Conservation (phyloP, 2,797 vertebrate species). For the Mormyrus proboscirostris region DNA sequence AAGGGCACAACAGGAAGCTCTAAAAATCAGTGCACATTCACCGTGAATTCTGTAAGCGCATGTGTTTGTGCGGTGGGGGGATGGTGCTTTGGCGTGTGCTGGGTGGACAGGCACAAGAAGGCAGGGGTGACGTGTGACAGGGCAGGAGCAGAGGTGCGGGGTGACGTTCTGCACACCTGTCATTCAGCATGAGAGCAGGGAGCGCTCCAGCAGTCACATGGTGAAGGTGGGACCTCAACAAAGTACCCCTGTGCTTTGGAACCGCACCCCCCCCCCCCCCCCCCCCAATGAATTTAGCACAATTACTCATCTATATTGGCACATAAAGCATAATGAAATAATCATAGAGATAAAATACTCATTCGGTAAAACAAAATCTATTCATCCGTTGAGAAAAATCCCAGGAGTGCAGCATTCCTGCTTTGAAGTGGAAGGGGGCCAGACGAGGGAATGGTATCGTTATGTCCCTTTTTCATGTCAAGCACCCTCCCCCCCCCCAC, state of each 20-base stretch:
- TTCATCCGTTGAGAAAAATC: neutral
- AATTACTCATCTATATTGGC: neutral
- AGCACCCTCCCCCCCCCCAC: neutral
- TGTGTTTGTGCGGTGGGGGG: neutral
- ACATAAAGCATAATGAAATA: neutral
- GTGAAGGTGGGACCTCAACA: neutral
- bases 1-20: neutral
- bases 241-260: slow-evolving; percentile 3
- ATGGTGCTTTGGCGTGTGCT: neutral
- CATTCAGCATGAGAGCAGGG: neutral
- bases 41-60: neutral
- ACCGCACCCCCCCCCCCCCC: neutral
- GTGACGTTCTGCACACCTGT: neutral
- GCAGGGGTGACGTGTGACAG: neutral
- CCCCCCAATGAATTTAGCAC: neutral
- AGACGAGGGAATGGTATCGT: slow-evolving; percentile 40
- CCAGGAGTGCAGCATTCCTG: neutral
- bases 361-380: neutral
- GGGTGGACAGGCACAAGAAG: neutral
- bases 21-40: neutral
- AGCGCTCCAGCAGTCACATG: neutral
- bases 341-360: neutral
- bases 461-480: slow-evolving; percentile 18
- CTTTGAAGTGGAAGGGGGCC: slow-evolving; percentile 14
- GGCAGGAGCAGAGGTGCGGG: neutral